These are phyloP conservation scores for Dryoscopus gambensis DNA, from an alignment of 2,113 vertebrate genomes.

Conservation along the genomic window DNA sequence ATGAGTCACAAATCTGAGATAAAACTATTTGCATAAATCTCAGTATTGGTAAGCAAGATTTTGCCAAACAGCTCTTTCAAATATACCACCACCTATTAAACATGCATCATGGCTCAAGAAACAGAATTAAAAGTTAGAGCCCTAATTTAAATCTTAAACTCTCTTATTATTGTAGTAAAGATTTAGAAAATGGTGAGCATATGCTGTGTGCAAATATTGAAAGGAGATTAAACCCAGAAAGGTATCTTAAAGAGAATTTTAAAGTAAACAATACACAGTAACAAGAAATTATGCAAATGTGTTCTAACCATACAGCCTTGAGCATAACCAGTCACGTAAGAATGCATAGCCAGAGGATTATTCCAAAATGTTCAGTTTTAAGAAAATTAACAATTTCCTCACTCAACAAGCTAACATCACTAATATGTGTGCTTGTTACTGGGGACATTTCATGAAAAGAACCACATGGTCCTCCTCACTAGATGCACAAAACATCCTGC, in stretches of 20 bases:
- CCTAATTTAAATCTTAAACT: neutral
- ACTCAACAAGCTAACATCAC: rapidly evolving
- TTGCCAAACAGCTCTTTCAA: neutral
- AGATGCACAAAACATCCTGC: neutral
- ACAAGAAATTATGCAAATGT: neutral
- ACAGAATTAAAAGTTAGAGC: conserved; percentile 1
- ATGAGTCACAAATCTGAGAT: conserved; percentile 18
- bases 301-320: neutral
- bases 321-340: neutral
- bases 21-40: neutral
- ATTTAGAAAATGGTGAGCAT: neutral
- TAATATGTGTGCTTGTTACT: neutral
- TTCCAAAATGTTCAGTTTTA: neutral
- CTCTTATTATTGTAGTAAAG: neutral
- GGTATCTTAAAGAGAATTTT: neutral
- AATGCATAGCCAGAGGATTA: neutral
- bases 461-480: neutral
- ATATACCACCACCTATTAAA: neutral
- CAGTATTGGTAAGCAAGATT: neutral
- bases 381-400: neutral
- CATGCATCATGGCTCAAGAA: neutral
- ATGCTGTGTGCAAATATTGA: neutral
- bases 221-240: neutral
- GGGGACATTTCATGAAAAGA: neutral
- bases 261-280: neutral